Base-by-base conservation (phyloP, 2,113 vertebrate genomes). In the Gymnorhina tibicen region DNA sequence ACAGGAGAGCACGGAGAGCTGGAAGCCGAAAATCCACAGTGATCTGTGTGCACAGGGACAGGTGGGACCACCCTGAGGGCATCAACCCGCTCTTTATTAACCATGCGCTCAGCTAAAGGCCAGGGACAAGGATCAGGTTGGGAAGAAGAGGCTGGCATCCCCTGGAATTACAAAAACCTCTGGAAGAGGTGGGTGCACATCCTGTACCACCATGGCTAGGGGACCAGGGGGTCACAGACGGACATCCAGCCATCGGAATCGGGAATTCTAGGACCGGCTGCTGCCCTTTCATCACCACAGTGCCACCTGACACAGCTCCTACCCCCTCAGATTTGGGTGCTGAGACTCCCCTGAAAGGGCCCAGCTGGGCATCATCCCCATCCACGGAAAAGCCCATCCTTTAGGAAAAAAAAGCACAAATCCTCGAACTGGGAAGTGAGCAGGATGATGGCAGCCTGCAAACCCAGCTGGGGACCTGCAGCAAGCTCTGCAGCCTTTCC, bases 221-320 rank as follows among this genome's bases (percentile, higher is more conserved):
- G 10, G 19, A 19, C 4, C 3, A 1, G 32, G 14, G 21, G 44
- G 35, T 33, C 23, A 37, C 63, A 60, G 37, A 33, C 0, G 3
- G 52, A 20, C 42, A 77, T 39, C 3, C 26, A 47, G 17, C 23
- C 32, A 19, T 16, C 0, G 0, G 26, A 68, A 37, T 0, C 3
- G 6, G 58, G 41, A 77, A 33, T 42, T 67, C 26, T 5, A 49
- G 44, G 27, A 41, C 9, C n/a, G 37, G 30, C 23, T 76, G 47
- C 37, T 73, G 22, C 26, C 28, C 23, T 13, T 27, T 47, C 44
- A 53, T 9, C 4, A 23, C 30, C 18, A 4, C 2, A 10, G 9
- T 7, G 9, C 18, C 75, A 33, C 26, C 60, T 3, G 5, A 28
- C 21, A 27, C 21, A 28, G 47, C 20, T 68, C 63, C 39, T 7